phyloP scores from a whole-genome alignment of 2,888 invertebrate species.

The Gymnoscelis rufifasciata region DNA sequence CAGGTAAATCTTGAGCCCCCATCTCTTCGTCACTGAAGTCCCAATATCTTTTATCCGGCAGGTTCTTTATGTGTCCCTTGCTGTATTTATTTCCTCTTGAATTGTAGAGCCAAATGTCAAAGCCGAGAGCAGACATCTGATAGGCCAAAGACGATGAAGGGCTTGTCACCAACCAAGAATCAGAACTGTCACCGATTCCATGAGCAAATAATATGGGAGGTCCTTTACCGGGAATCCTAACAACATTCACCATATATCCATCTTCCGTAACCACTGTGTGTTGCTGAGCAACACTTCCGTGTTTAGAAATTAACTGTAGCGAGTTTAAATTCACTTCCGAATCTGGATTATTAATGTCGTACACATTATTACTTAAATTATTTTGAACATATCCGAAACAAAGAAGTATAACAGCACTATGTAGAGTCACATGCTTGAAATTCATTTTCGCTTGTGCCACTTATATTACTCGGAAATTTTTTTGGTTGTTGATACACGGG shows the following conservation, averaged over 20 bases:
- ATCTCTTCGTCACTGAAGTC: conserved; percentile 67
- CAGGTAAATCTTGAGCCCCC: conserved; percentile 59
- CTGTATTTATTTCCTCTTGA: conserved; percentile 66
- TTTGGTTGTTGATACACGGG: conserved; percentile 31
- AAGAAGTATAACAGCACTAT: conserved; percentile 36
- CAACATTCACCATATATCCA: conserved; percentile 53
- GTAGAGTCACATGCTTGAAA: conserved; percentile 31
- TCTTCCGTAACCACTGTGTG: conserved; percentile 56
- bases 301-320: conserved; percentile 51
- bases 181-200: conserved; percentile 65
- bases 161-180: conserved; percentile 62
- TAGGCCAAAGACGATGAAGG: conserved; percentile 54
- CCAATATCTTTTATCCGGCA: conserved; percentile 53
- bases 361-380: conserved; percentile 23
- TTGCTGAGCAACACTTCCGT: conserved; percentile 46
- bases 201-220: conserved; percentile 60
- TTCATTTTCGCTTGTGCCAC: conserved; percentile 42
- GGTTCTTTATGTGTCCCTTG: conserved; percentile 44
- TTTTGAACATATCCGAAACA: conserved; percentile 32
- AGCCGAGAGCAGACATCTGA: conserved; percentile 52
- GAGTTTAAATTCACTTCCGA: conserved; percentile 55
- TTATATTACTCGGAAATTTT: conserved; percentile 35
- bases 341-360: conserved; percentile 33
- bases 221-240: conserved; percentile 54
- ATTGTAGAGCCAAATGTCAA: conserved; percentile 65